Base-by-base conservation (phyloP, 2,888 invertebrate genomes). In the Orchesella flavescens region DNA sequence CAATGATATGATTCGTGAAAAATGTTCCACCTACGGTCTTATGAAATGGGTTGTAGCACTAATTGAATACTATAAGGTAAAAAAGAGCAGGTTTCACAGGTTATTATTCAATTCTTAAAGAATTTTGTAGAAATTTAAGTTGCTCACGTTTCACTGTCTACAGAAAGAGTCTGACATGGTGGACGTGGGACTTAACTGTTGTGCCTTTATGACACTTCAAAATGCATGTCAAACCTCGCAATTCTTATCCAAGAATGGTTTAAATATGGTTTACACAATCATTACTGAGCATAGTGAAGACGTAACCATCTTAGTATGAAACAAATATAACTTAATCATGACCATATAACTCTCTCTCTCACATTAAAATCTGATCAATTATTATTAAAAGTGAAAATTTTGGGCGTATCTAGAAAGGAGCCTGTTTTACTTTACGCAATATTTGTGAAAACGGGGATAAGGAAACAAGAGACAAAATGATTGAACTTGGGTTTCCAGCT, bases 321-420 rank as follows among this genome's bases (percentile, higher is more conserved):
- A 34, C 3, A 34, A 34, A 34, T 34, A 7, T 7, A 34, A n/a
- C n/a, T n/a, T n/a, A n/a, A n/a, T n/a, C n/a, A n/a, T n/a, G n/a
- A n/a, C n/a, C n/a, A n/a, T n/a, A n/a, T n/a, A n/a, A n/a, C n/a
- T n/a, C n/a, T n/a, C n/a, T n/a, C n/a, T n/a, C n/a, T n/a, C n/a
- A n/a, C n/a, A n/a, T n/a, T n/a, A n/a, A n/a, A n/a, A n/a, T n/a
- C n/a, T n/a, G n/a, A n/a, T n/a, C n/a, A n/a, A n/a, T n/a, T n/a
- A n/a, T n/a, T n/a, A n/a, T n/a, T n/a, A n/a, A n/a, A n/a, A n/a
- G n/a, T n/a, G n/a, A n/a, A n/a, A n/a, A n/a, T n/a, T n/a, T n/a
- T n/a, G n/a, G n/a, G n/a, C n/a, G n/a, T n/a, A 34, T 34, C 7
- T 61, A 88, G 88, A 88, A 87, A 87, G 65, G 69, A 21, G 78